These are phyloP conservation scores for Chaenocephalus aceratus DNA, from an alignment of 2,113 vertebrate species.

Conservation along the genomic window DNA sequence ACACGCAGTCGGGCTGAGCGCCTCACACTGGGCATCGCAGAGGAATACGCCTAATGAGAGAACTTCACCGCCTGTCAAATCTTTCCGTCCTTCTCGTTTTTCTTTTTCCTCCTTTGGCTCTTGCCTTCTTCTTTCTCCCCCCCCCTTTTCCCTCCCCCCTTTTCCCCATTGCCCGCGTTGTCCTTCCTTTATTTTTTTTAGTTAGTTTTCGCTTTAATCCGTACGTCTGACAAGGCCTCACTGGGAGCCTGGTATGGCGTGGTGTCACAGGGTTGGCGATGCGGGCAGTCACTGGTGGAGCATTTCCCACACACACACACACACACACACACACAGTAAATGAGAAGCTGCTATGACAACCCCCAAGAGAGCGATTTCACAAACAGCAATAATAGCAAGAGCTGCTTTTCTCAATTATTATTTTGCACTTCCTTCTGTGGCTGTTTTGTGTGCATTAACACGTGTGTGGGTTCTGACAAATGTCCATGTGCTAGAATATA, in stretches of 20 bases:
- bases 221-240: slow-evolving; percentile 47
- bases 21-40: slow-evolving; percentile 28
- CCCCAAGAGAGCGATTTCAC: slow-evolving; percentile 71
- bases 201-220: slow-evolving; percentile 48
- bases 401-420: slow-evolving; percentile 65
- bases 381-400: slow-evolving; percentile 68
- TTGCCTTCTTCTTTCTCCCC: background rate
- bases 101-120: slow-evolving; percentile 6
- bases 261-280: slow-evolving; percentile 49
- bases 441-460: slow-evolving; percentile 1
- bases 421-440: slow-evolving; percentile 35
- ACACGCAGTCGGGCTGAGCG: slow-evolving; percentile 32
- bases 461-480: slow-evolving; percentile 16
- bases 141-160: background rate
- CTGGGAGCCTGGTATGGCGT: slow-evolving; percentile 38
- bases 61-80: slow-evolving; percentile 53
- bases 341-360: slow-evolving; percentile 65
- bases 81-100: slow-evolving; percentile 7
- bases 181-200: slow-evolving; percentile 6
- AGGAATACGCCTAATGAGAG: slow-evolving; percentile 57
- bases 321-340: slow-evolving; percentile 18
- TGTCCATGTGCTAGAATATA: slow-evolving; percentile 4
- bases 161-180: background rate
- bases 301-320: background rate
- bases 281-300: slow-evolving; percentile 40